These are phyloP conservation scores for Camelus bactrianus DNA, from an alignment of 2,113 vertebrate species.

Conservation along the genomic window DNA sequence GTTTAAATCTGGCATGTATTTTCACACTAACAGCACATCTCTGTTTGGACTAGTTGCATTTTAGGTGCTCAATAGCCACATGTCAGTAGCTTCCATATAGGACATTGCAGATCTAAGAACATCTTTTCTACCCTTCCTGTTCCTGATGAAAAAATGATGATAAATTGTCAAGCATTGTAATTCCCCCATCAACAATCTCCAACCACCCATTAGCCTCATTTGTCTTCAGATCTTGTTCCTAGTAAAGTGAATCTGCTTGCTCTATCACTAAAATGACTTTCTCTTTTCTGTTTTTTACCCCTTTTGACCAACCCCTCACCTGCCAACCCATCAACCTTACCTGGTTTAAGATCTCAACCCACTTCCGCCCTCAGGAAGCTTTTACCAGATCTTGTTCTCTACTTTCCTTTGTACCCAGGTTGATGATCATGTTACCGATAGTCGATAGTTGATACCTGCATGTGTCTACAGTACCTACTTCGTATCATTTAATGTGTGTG, in stretches of 20 bases:
- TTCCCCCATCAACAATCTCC: background rate
- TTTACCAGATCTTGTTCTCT: background rate
- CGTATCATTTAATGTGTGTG: background rate
- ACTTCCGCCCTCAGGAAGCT: background rate
- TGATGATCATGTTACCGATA: background rate
- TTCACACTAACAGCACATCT: background rate
- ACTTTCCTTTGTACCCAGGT: background rate
- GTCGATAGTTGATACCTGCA: background rate
- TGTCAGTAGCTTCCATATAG: background rate
- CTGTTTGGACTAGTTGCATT: background rate
- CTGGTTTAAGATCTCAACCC: constrained; percentile 15
- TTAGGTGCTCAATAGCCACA: background rate
- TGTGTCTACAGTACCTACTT: background rate
- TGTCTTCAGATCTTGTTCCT: background rate
- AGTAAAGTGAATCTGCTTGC: background rate
- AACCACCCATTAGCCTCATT: background rate
- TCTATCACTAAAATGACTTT: background rate
- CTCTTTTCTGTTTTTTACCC: background rate
- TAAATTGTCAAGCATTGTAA: background rate
- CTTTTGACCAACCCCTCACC: background rate
- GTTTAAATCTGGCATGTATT: constrained; percentile 11
- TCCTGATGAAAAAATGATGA: background rate
- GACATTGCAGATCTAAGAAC: background rate
- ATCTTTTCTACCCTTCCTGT: background rate
- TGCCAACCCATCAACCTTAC: background rate